phyloP scores from a whole-genome alignment of 2,888 invertebrate genomes.

The Tanypteryx hageni region DNA sequence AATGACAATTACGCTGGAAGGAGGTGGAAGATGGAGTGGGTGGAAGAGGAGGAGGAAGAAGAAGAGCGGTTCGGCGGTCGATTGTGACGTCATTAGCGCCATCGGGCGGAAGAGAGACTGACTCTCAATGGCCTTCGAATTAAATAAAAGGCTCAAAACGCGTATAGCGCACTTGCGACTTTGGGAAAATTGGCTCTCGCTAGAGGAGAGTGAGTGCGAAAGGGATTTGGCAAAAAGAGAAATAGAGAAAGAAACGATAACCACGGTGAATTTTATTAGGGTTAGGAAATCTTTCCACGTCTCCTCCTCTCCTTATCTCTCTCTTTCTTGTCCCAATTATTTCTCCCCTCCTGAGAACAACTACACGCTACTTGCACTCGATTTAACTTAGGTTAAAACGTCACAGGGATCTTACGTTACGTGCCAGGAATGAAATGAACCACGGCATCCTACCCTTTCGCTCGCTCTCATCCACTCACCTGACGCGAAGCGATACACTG shows the following conservation, averaged over 20 bases:
- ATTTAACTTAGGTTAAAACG: too few relatives aligned
- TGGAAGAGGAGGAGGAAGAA: too few relatives aligned
- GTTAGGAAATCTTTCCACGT: neutral
- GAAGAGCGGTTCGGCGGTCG: neutral
- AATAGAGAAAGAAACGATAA: neutral
- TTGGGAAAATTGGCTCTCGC: constrained; percentile 15
- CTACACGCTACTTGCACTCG: too few relatives aligned
- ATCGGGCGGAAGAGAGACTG: neutral
- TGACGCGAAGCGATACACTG: too few relatives aligned
- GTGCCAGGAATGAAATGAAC: too few relatives aligned
- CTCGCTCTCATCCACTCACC: too few relatives aligned
- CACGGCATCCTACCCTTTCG: too few relatives aligned
- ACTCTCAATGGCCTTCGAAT: constrained; percentile 9
- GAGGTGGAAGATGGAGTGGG: neutral
- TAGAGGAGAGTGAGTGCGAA: neutral
- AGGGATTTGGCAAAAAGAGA: neutral
- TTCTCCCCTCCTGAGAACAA: too few relatives aligned
- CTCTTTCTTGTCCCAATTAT: too few relatives aligned
- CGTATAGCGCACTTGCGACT: neutral
- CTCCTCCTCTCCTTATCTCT: neutral
- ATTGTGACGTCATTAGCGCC: neutral
- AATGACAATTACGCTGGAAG: neutral
- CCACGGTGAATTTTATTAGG: neutral
- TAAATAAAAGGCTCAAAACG: constrained; percentile 15
- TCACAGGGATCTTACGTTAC: too few relatives aligned